Base-by-base conservation (phyloP, 2,113 vertebrate genomes). In the Mirounga angustirostris region DNA sequence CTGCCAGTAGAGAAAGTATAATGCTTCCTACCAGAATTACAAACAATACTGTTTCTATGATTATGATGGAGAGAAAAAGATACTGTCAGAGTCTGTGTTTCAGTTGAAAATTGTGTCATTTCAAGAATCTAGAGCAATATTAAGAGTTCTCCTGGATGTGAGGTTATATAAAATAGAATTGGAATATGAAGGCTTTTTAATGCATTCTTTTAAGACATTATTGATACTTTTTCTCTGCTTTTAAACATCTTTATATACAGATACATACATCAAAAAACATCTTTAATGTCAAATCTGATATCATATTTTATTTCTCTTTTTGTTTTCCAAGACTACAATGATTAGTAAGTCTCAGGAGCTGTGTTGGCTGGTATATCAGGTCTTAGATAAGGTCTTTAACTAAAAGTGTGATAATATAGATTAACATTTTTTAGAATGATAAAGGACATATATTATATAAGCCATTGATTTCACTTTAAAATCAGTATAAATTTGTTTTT, bases 371-470 rank as follows among this genome's bases (percentile, higher is more conserved):
- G 56, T 52, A 80, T 5, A 65, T 81, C 56, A 40, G 26, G 7
- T 81, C 26, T 74, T 50, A 56, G 36, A 85, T 92, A 71, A 96
- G 26, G 40, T 82, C 28, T 86, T 85, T 74, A 89, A n/a, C 46
- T 80, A 58, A 24, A 65, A 19, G 14, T 7, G 2, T 54, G 21
- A 67, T 79, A 26, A 56, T 78, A 83, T 4, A 94, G 24, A 71
- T 61, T 65, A 92, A 43, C 2, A 40, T 40, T 79, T 63, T 46
- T 83, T 82, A 79, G 46, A 91, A 91, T 61, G 1, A 79, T 18
- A 87, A 91, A 87, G 19, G 18, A 4, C 40, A 88, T 1, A 2
- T 80, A 56, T 74, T 43, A 46, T 69, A 28, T 73, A 87, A 79
- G 33, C 28, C 63, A 36, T n/a, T 79, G 11, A n/a, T 87, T 73